A percentile compares a stretch with the other conserved stretches of the same genome.
Conservation (phyloP, 2,888 invertebrate genomes). For the Philhelius pedissequus region DNA sequence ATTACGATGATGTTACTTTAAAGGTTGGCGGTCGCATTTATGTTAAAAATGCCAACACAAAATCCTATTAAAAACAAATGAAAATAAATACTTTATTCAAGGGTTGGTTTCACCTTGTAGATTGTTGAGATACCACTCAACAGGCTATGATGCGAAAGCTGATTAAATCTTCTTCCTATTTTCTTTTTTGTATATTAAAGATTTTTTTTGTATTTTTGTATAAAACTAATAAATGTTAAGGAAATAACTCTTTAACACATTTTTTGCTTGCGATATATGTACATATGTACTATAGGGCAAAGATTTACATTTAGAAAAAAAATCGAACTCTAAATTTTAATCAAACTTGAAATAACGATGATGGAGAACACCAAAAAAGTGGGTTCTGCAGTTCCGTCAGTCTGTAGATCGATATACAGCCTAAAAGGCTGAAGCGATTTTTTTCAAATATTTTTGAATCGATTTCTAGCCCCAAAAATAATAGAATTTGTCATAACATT, state of each 20-base stretch:
- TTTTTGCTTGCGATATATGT: too few relatives aligned
- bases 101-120: background rate
- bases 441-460: too few relatives aligned
- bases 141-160: background rate
- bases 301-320: too few relatives aligned
- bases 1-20: background rate
- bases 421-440: too few relatives aligned
- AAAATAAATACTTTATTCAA: background rate
- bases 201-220: background rate
- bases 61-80: background rate
- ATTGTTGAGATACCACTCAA: background rate
- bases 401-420: too few relatives aligned
- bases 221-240: conserved; percentile 3
- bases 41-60: background rate
- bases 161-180: background rate
- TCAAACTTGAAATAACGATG: too few relatives aligned
- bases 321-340: too few relatives aligned
- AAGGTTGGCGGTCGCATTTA: conserved; percentile 10
- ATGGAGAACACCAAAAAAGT: too few relatives aligned
- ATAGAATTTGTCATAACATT: too few relatives aligned
- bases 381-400: too few relatives aligned
- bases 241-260: background rate
- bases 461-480: too few relatives aligned
- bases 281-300: too few relatives aligned
- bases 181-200: background rate